These are phyloP conservation scores for Saccostrea echinata DNA, from an alignment of 1,140 invertebrate genomes.

Conservation along the genomic window DNA sequence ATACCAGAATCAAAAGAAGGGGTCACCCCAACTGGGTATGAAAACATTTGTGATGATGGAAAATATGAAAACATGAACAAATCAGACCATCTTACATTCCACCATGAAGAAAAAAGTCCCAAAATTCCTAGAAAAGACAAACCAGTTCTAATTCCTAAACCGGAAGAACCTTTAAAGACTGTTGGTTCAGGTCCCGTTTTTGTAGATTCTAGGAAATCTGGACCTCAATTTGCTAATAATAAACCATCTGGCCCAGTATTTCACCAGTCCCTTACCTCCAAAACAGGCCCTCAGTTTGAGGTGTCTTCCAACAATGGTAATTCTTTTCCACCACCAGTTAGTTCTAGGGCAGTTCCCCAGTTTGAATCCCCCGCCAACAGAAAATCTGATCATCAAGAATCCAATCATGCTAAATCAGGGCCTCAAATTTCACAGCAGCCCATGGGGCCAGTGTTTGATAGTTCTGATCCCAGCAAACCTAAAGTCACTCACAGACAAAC, in stretches of 20 bases:
- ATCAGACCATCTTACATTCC: not conserved
- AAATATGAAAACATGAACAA: slow-evolving; percentile 33
- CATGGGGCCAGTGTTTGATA: not conserved
- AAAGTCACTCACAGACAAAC: not conserved
- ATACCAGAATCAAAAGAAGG: not conserved
- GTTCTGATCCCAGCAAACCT: not conserved
- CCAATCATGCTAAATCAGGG: not conserved
- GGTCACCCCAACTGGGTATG: not conserved
- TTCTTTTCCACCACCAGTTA: not conserved
- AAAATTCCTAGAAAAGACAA: not conserved
- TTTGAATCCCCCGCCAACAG: not conserved
- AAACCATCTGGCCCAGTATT: not conserved
- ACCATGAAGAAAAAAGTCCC: not conserved
- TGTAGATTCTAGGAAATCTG: not conserved
- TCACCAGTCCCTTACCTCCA: not conserved
- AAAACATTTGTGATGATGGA: slow-evolving; percentile 24
- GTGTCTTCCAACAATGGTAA: too few relatives aligned
- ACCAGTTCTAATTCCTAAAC: not conserved
- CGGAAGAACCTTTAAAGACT: not conserved
- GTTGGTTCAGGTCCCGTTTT: not conserved
- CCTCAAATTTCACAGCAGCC: not conserved
- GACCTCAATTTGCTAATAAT: not conserved
- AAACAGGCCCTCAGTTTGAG: not conserved
- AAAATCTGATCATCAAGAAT: not conserved
- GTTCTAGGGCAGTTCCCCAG: not conserved